These are phyloP conservation scores for Drosophila kuntzei DNA, from an alignment of 2,888 invertebrate species.

Conservation along the genomic window DNA sequence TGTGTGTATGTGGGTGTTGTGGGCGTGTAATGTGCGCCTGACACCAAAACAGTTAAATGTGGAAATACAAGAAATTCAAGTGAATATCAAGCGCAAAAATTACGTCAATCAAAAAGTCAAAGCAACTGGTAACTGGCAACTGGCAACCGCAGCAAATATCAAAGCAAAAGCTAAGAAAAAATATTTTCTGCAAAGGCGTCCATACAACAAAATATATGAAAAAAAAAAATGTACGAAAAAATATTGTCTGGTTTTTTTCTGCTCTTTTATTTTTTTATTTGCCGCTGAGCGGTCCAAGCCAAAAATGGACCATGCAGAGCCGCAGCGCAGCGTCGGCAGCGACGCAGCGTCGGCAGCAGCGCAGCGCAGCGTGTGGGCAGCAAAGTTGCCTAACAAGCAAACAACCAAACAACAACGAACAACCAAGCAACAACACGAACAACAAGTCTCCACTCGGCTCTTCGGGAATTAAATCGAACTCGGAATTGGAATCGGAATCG, in stretches of 20 bases:
- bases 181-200: slow-evolving; percentile 76
- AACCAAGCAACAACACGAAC: slow-evolving; percentile 29
- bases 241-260: slow-evolving; percentile 53
- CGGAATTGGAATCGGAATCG: slow-evolving; percentile 49
- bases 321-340: slow-evolving; percentile 39
- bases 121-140: slow-evolving; percentile 51
- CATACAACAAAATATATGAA: slow-evolving; percentile 50
- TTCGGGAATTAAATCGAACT: slow-evolving; percentile 41
- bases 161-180: slow-evolving; percentile 45
- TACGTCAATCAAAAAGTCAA: slow-evolving; percentile 79
- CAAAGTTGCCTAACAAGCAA: slow-evolving; percentile 79
- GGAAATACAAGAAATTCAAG: slow-evolving; percentile 81
- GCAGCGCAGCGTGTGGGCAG: slow-evolving; percentile 76
- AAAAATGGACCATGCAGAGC: slow-evolving; percentile 76
- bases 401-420: slow-evolving; percentile 30
- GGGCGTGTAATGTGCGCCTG: slow-evolving; percentile 75
- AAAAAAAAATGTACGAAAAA: slow-evolving; percentile 43
- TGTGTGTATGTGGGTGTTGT: slow-evolving; percentile 60
- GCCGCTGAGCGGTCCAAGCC: slow-evolving; percentile 70
- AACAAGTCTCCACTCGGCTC: slow-evolving; percentile 53
- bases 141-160: slow-evolving; percentile 45
- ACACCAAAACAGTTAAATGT: slow-evolving; percentile 81
- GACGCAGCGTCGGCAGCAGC: slow-evolving; percentile 35
- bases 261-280: slow-evolving; percentile 18
- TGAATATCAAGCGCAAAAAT: slow-evolving; percentile 82